Evolutionary conservation across 2,113 vertebrate genomes (phyloP).

Genomic region (Casuarius casuarius): DNA sequence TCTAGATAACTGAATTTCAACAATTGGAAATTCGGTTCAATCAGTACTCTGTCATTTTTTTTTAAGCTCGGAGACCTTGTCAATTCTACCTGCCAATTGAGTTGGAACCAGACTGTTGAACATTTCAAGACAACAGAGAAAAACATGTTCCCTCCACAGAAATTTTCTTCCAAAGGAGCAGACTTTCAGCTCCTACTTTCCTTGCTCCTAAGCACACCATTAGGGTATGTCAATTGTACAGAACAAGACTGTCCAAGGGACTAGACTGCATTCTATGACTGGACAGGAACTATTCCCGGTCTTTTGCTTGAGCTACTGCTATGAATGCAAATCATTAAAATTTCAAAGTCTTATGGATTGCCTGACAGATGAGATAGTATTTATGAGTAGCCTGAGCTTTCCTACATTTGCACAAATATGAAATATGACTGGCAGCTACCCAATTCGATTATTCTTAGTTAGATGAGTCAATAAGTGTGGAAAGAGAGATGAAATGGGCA

Average conservation of each 20-base stretch:
- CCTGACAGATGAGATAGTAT: neutral
- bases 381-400: constrained; percentile 14
- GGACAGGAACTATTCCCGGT: neutral
- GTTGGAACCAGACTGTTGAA: constrained; percentile 30
- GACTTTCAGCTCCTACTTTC: neutral
- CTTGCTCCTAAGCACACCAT: neutral
- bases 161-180: neutral
- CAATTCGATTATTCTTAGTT: constrained; percentile 28
- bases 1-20: constrained; percentile 27
- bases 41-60: neutral
- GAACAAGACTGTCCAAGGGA: neutral
- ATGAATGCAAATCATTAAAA: neutral
- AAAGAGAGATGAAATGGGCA: constrained; percentile 38
- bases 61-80: constrained; percentile 20
- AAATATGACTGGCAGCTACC: neutral
- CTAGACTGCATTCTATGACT: neutral
- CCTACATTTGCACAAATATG: neutral
- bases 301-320: neutral
- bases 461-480: constrained; percentile 40
- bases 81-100: constrained; percentile 45
- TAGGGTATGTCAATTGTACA: neutral
- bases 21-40: constrained; percentile 15
- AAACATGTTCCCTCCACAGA: neutral
- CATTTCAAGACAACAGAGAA: neutral
- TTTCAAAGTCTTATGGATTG: neutral